A percentile compares a stretch with the other conserved stretches of the same genome.
Evolutionary conservation across 2,113 vertebrate species (phyloP).

Genomic region (Crotalus viridis): DNA sequence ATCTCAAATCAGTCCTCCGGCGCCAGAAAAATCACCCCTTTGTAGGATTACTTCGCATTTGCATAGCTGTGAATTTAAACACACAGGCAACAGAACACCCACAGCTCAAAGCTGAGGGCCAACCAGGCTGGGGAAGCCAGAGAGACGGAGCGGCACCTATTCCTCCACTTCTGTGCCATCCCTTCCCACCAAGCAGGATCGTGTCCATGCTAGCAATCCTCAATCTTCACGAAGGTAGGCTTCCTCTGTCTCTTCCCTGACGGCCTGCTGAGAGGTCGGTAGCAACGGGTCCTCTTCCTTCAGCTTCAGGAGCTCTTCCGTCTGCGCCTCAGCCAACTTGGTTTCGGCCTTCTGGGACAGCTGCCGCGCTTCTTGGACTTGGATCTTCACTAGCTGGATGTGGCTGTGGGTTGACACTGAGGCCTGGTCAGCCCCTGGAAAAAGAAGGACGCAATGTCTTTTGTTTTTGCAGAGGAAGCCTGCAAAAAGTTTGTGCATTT

Average conservation of each 20-base stretch:
- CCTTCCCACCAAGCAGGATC: not conserved
- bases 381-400: constrained; percentile 80
- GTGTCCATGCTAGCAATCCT: not conserved
- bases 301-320: constrained; percentile 73
- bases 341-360: constrained; percentile 82
- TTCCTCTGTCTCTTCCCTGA: constrained; percentile 54
- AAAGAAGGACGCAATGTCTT: not conserved
- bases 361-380: constrained; percentile 82
- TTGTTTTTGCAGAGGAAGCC: not conserved
- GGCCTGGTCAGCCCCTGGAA: constrained; percentile 87
- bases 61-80: constrained; percentile 57
- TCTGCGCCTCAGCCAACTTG: constrained; percentile 84
- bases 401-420: constrained; percentile 77
- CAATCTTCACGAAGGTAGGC: constrained; percentile 79
- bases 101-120: not conserved
- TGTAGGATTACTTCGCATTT: constrained; percentile 46
- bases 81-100: constrained; percentile 9
- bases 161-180: not conserved
- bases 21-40: constrained; percentile 12
- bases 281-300: constrained; percentile 46
- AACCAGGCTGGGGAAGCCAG: constrained; percentile 25
- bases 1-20: not conserved
- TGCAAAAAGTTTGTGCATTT: not conserved
- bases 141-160: not conserved
- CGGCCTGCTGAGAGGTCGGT: constrained; percentile 26